Percentiles rank a stretch among this genome's conserved stretches.
Conservation (phyloP, 2,888 invertebrate genomes). For the Nomada ruficornis region DNA sequence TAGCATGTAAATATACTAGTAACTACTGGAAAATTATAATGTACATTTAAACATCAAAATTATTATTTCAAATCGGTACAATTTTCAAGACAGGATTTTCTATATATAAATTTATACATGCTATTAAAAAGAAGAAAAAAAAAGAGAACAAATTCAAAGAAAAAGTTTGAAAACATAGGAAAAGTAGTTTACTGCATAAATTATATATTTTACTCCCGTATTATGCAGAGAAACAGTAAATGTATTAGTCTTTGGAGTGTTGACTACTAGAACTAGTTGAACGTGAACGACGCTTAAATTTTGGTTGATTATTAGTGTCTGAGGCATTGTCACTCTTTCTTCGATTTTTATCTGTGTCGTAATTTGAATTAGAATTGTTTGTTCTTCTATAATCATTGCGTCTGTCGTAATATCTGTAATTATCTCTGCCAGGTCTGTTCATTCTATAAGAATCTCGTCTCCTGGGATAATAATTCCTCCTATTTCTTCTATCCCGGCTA, state of each 20-base stretch:
- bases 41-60: slow-evolving; percentile 30
- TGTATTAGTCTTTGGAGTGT: slow-evolving; percentile 76
- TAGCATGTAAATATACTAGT: slow-evolving; percentile 5
- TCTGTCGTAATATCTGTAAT: slow-evolving; percentile 70
- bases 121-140: neutral
- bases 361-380: slow-evolving; percentile 65
- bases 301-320: slow-evolving; percentile 71
- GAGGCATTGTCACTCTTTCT: slow-evolving; percentile 62
- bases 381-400: slow-evolving; percentile 72
- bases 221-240: slow-evolving; percentile 32
- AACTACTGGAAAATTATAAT: slow-evolving; percentile 24
- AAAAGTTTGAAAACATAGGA: slow-evolving; percentile 31
- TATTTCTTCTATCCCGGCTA: slow-evolving; percentile 75
- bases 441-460: slow-evolving; percentile 74
- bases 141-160: slow-evolving; percentile 22
- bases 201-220: slow-evolving; percentile 23
- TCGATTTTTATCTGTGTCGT: slow-evolving; percentile 65
- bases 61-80: slow-evolving; percentile 32
- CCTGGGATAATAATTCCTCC: slow-evolving; percentile 75
- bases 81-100: slow-evolving; percentile 12
- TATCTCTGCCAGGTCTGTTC: slow-evolving; percentile 72
- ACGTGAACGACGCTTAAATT: slow-evolving; percentile 79
- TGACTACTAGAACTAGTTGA: slow-evolving; percentile 78
- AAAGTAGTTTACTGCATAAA: slow-evolving; percentile 38
- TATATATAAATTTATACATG: slow-evolving; percentile 23